These are phyloP conservation scores for Euphysa ruthae DNA, from an alignment of 30 jellyfish, hydroid and myxozoan genomes.

Conservation along the genomic window DNA sequence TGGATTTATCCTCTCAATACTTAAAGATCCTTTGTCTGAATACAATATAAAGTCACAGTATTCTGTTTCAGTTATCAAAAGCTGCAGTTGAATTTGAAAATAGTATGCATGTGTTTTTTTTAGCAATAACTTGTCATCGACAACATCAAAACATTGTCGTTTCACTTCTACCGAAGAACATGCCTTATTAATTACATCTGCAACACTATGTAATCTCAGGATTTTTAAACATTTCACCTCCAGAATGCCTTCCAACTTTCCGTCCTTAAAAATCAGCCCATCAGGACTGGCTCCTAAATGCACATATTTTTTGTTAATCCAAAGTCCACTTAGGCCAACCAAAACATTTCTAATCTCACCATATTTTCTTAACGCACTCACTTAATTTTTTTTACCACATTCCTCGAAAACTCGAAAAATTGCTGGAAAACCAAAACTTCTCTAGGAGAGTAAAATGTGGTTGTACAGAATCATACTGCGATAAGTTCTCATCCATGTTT, in stretches of 20 bases:
- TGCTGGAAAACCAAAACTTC: slow-evolving; percentile 1
- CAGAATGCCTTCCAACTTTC: slow-evolving; percentile 18
- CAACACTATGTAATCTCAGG: slow-evolving; percentile 8
- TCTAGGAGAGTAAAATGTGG: slow-evolving; percentile 8
- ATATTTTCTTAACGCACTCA: neutral
- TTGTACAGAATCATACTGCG: neutral
- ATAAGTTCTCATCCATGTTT: neutral
- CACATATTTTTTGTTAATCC: slow-evolving; percentile 32
- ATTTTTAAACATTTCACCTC: slow-evolving; percentile 49
- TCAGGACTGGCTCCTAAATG: slow-evolving; percentile 41
- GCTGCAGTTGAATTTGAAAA: too few relatives aligned
- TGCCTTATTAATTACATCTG: slow-evolving; percentile 11
- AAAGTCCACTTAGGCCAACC: slow-evolving; percentile 25
- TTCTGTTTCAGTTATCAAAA: too few relatives aligned
- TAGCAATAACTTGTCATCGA: too few relatives aligned
- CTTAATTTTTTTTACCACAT: slow-evolving; percentile 10
- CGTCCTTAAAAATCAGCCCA: slow-evolving; percentile 30
- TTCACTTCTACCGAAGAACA: neutral
- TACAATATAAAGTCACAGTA: too few relatives aligned
- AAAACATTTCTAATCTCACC: neutral
- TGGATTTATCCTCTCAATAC: too few relatives aligned
- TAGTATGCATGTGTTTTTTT: too few relatives aligned
- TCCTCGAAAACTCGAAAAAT: neutral
- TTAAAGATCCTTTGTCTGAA: too few relatives aligned
- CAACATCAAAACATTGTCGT: slow-evolving; percentile 5